phyloP scores from a whole-genome alignment of 2,113 vertebrate species.

The Pangasianodon gigas region DNA sequence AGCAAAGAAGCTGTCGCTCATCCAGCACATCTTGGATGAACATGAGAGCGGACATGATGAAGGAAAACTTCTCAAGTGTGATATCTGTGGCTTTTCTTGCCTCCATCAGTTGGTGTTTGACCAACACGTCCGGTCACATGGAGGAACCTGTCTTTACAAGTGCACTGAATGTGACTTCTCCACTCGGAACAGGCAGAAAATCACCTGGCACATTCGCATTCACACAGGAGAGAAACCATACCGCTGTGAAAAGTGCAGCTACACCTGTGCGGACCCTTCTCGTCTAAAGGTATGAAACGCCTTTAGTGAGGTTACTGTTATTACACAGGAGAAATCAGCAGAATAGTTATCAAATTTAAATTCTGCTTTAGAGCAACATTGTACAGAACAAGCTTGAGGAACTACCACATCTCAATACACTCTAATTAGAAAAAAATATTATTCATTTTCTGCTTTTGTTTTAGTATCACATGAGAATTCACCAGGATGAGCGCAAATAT shows the following conservation, averaged over 20 bases:
- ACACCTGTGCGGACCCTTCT: conserved; percentile 88
- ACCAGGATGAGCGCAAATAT: conserved; percentile 93
- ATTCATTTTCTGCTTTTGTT: conserved; percentile 1
- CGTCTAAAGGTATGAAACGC: conserved; percentile 84
- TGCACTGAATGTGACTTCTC: conserved; percentile 90
- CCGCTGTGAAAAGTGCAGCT: conserved; percentile 87
- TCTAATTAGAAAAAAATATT: background rate
- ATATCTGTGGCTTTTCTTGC: conserved; percentile 84
- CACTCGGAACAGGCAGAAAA: conserved; percentile 94
- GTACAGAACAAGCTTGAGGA: background rate
- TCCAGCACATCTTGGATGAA: conserved; percentile 80
- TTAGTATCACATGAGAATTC: conserved; percentile 96
- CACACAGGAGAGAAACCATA: conserved; percentile 97
- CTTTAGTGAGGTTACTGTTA: background rate
- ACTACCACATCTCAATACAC: background rate
- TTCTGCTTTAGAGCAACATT: background rate
- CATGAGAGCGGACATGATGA: conserved; percentile 74
- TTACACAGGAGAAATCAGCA: background rate
- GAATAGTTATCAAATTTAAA: background rate
- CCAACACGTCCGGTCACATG: conserved; percentile 90
- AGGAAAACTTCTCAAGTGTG: conserved; percentile 79
- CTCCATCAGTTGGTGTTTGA: conserved; percentile 86
- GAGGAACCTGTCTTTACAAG: conserved; percentile 87
- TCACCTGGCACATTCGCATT: conserved; percentile 94
- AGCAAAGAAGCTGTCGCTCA: conserved; percentile 80